phyloP scores from a whole-genome alignment of 2,888 invertebrate species.

The Mesorhabditis sp. region DNA sequence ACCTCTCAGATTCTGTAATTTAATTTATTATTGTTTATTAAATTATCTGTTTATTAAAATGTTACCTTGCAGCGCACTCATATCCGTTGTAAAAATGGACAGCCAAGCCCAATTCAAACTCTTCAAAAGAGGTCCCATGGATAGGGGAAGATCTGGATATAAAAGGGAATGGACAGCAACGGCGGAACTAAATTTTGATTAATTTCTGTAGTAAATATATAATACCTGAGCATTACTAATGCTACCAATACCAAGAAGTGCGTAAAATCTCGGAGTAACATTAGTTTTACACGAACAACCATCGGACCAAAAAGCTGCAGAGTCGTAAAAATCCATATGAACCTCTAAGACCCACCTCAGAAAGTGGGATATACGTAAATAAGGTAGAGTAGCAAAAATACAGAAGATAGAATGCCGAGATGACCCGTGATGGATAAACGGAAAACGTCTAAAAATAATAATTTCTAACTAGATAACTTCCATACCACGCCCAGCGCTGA shows the following conservation, averaged over 20 bases:
- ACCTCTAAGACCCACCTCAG: conserved; percentile 49
- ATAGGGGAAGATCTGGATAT: conserved; percentile 60
- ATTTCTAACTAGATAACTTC: neutral
- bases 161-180: conserved; percentile 60
- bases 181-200: conserved; percentile 29
- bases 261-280: conserved; percentile 57
- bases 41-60: too few relatives aligned
- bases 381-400: conserved; percentile 63
- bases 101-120: conserved; percentile 60
- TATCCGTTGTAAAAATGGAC: conserved; percentile 61
- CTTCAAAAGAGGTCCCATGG: conserved; percentile 52
- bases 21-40: too few relatives aligned
- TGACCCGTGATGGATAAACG: conserved; percentile 36
- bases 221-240: conserved; percentile 45
- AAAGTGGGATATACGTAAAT: conserved; percentile 60
- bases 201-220: neutral
- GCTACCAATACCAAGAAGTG: conserved; percentile 50
- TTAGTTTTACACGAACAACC: conserved; percentile 60
- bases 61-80: conserved; percentile 14
- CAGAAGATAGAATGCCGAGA: conserved; percentile 56
- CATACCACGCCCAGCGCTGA: neutral
- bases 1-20: conserved; percentile 26
- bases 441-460: conserved; percentile 12
- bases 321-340: too few relatives aligned
- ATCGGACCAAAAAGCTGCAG: conserved; percentile 59